Evolutionary conservation across 2,113 vertebrate genomes (phyloP).

Genomic region (Fregata magnificens): DNA sequence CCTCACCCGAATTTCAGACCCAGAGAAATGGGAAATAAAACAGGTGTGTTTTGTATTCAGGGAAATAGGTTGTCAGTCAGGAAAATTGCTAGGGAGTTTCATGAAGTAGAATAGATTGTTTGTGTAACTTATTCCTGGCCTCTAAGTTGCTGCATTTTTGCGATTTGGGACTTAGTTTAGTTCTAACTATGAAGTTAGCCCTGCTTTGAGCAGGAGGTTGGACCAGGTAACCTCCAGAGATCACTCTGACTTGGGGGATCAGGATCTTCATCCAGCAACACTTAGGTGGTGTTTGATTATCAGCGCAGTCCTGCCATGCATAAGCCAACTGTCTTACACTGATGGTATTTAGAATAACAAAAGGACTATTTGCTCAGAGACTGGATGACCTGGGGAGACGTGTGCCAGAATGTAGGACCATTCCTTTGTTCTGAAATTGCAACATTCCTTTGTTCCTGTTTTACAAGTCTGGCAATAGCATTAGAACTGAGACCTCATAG

Average conservation of each 20-base stretch:
- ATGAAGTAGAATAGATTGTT: neutral
- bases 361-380: neutral
- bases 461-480: neutral
- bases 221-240: neutral
- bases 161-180: neutral
- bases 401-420: neutral
- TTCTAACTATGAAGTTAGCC: neutral
- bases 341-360: neutral
- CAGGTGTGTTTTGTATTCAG: conserved; percentile 75
- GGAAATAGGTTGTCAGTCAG: fast-evolving
- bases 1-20: conserved; percentile 96
- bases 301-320: no score
- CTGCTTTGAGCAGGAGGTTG: neutral
- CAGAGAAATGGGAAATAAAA: conserved; percentile 98
- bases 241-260: neutral
- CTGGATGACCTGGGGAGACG: neutral
- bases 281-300: neutral
- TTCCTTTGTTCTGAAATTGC: neutral
- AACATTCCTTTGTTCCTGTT: neutral
- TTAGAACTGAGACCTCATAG: neutral
- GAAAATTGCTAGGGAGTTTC: neutral
- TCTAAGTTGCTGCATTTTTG: neutral
- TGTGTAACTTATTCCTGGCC: neutral
- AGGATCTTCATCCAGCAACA: neutral
- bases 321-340: neutral